Percentiles rank a stretch among this genome's conserved stretches.
Conservation (phyloP, 2,797 vertebrate species). For the Mallotus villosus region DNA sequence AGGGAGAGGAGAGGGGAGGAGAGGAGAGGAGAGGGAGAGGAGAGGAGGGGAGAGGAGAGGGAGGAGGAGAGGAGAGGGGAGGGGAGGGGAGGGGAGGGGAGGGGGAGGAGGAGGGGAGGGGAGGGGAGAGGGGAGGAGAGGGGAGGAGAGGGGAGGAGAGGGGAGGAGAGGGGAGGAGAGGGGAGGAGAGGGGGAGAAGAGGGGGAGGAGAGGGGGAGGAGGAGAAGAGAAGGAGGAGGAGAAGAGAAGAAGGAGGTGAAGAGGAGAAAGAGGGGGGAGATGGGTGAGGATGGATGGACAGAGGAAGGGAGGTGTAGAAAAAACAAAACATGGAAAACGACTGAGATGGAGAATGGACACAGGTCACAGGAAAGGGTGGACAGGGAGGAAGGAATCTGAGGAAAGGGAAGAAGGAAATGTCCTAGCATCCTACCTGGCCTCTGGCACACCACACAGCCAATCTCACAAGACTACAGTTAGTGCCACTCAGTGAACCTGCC, state of each 20-base stretch:
- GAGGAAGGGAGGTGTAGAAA: constrained; percentile 14
- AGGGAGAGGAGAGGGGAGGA: constrained; percentile 41
- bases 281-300: constrained; percentile 38
- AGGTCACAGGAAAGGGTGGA: constrained; percentile 29
- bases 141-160: constrained; percentile 80
- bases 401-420: constrained; percentile 23
- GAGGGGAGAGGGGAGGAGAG: constrained; percentile 36
- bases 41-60: constrained; percentile 39
- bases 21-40: not conserved
- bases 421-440: not conserved
- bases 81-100: constrained; percentile 28
- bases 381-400: not conserved
- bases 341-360: constrained; percentile 23
- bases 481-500: not conserved
- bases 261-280: no score
- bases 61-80: constrained; percentile 35
- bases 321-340: constrained; percentile 28
- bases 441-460: no score
- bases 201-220: constrained; percentile 28
- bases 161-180: constrained; percentile 44
- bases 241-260: constrained; percentile 8
- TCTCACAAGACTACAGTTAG: not conserved
- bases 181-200: no score
- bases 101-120: constrained; percentile 33
- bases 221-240: constrained; percentile 30